A percentile compares a stretch with the other conserved stretches of the same genome.
These are phyloP conservation scores for Telmatochromis sp. DNA, from an alignment of 2,113 vertebrate genomes.

Conservation along the genomic window DNA sequence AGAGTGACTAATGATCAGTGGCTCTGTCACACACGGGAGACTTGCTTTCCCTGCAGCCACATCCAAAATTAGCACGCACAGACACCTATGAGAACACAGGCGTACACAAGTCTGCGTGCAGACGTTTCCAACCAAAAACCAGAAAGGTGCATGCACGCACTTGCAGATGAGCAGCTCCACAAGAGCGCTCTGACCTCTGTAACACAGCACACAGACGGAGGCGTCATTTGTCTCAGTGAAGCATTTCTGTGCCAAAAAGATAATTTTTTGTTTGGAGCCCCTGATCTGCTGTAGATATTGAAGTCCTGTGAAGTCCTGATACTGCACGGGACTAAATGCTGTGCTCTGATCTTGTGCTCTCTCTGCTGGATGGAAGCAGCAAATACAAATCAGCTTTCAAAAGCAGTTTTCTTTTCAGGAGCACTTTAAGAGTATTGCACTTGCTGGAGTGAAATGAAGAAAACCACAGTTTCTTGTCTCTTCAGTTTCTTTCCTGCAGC, in stretches of 20 bases:
- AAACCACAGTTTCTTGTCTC: background rate
- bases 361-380: constrained; percentile 35
- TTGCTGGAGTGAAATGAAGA: background rate
- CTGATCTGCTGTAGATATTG: background rate
- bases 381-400: background rate
- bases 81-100: background rate
- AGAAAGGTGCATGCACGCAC: background rate
- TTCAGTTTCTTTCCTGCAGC: background rate
- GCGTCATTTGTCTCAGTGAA: background rate
- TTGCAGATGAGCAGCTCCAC: background rate
- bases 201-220: background rate
- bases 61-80: constrained; percentile 61
- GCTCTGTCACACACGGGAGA: constrained; percentile 53
- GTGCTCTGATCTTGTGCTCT: constrained; percentile 1
- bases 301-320: background rate
- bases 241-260: background rate
- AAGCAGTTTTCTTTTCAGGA: background rate
- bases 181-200: background rate
- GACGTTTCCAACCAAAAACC: background rate
- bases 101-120: background rate
- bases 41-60: constrained; percentile 53
- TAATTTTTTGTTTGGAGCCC: background rate
- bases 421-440: background rate
- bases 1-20: constrained; percentile 68
- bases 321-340: background rate